These are phyloP conservation scores for Lysiphlebus fabarum DNA, from an alignment of 1,140 invertebrate species.

Conservation along the genomic window DNA sequence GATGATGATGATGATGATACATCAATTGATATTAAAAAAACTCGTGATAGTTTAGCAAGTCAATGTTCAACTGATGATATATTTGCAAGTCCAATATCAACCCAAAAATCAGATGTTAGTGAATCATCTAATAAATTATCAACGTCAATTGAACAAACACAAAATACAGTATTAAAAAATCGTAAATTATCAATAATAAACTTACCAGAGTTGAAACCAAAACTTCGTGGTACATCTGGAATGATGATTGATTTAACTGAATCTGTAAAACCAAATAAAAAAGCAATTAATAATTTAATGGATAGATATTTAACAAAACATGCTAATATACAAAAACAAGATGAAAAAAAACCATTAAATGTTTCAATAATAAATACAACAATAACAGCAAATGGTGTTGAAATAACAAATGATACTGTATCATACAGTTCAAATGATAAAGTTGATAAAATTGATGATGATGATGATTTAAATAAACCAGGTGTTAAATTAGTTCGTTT, in stretches of 20 bases:
- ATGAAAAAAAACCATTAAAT: slow-evolving; percentile 50
- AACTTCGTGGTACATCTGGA: slow-evolving; percentile 58
- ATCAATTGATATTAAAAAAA: too few species aligned
- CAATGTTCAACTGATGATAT: too few species aligned
- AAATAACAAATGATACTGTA: slow-evolving; percentile 32
- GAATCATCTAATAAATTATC: too few species aligned
- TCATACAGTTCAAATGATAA: slow-evolving; percentile 39
- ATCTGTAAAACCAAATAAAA: slow-evolving; percentile 43
- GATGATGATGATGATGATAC: too few species aligned
- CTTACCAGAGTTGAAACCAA: slow-evolving; percentile 48
- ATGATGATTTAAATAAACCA: slow-evolving; percentile 55
- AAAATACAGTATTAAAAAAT: neutral
- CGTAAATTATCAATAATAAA: slow-evolving; percentile 5
- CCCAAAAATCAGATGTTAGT: too few species aligned
- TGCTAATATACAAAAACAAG: slow-evolving; percentile 51
- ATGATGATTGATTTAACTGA: slow-evolving; percentile 61
- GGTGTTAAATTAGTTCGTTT: slow-evolving; percentile 61
- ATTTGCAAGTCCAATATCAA: too few species aligned
- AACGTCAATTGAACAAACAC: too few species aligned
- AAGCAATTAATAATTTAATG: slow-evolving; percentile 59
- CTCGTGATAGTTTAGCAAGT: too few species aligned
- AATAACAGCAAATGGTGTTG: slow-evolving; percentile 42
- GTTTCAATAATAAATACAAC: slow-evolving; percentile 47
- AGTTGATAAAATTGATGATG: slow-evolving; percentile 34
- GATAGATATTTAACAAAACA: slow-evolving; percentile 62